phyloP scores from a whole-genome alignment of 2,113 vertebrate genomes.

The Tetrax tetrax region DNA sequence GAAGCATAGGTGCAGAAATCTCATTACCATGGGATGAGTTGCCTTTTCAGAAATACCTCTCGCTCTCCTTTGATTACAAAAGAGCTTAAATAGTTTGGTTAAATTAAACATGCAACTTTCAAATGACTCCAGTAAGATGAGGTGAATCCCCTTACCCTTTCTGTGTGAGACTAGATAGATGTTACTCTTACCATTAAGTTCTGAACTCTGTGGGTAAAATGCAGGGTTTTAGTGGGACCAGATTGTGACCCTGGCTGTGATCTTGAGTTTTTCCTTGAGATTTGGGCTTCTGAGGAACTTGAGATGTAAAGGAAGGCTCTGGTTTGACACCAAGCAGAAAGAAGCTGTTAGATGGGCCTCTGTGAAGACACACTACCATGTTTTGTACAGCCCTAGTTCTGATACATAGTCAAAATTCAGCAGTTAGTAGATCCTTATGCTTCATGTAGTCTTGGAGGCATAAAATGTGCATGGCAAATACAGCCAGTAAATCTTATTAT shows the following conservation, averaged over 20 bases:
- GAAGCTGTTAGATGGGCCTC: not conserved
- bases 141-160: not conserved
- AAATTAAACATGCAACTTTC: not conserved
- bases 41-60: not conserved
- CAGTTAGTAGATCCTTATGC: not conserved
- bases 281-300: not conserved
- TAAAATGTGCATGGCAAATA: conserved; percentile 9
- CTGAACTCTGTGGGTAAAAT: not conserved
- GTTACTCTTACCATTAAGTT: not conserved
- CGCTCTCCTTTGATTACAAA: not conserved
- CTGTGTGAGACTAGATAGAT: not conserved
- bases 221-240: not conserved
- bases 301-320: not conserved
- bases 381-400: not conserved
- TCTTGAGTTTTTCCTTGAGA: not conserved
- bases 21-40: conserved; percentile 1
- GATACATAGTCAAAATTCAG: not conserved
- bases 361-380: not conserved
- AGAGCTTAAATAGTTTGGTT: not conserved
- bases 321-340: not conserved
- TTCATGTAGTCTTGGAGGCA: not conserved
- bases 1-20: conserved; percentile 7
- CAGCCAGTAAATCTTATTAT: conserved; percentile 7
- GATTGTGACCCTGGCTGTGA: not conserved
- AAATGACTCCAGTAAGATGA: not conserved